A percentile compares a stretch with the other conserved stretches of the same genome.
Evolutionary conservation across 2,888 invertebrate species (phyloP).

Genomic region (Boloria euphrosyne): DNA sequence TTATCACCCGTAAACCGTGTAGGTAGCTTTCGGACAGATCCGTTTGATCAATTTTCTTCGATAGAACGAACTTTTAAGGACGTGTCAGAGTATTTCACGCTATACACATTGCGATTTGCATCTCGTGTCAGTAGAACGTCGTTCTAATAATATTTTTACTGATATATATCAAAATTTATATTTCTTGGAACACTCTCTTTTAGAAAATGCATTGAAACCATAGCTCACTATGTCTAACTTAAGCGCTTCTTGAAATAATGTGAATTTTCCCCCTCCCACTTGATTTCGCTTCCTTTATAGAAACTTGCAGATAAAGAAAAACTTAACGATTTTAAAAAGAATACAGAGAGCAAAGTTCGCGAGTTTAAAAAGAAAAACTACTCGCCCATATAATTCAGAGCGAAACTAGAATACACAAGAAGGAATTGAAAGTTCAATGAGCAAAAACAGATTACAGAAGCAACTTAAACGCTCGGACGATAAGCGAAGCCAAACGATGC

Average conservation of each 20-base stretch:
- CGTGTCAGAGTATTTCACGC: conserved; percentile 35
- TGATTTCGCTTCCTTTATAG: conserved; percentile 37
- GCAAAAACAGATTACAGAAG: conserved; percentile 35
- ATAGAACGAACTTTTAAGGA: conserved; percentile 23
- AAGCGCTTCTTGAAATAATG: conserved; percentile 40
- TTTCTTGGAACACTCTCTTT: conserved; percentile 31
- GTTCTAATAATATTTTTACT: not conserved
- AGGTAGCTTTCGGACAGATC: conserved; percentile 30
- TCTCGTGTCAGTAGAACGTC: not conserved
- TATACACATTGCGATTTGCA: not conserved
- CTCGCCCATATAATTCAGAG: conserved; percentile 37
- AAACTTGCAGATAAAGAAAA: conserved; percentile 39
- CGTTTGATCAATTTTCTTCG: conserved; percentile 42
- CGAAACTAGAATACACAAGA: conserved; percentile 31
- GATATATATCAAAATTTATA: not conserved
- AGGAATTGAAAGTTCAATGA: conserved; percentile 37
- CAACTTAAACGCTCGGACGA: conserved; percentile 32
- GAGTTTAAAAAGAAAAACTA: conserved; percentile 38
- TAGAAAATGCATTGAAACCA: conserved; percentile 32
- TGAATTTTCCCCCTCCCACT: conserved; percentile 27
- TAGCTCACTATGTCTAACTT: conserved; percentile 36
- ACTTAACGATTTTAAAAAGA: conserved; percentile 39
- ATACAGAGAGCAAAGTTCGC: conserved; percentile 35
- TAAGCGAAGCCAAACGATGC: conserved; percentile 31
- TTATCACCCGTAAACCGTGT: conserved; percentile 26